Base-by-base conservation (phyloP, 2,797 vertebrate genomes). In the Xiphorhynchus erythropygius region DNA sequence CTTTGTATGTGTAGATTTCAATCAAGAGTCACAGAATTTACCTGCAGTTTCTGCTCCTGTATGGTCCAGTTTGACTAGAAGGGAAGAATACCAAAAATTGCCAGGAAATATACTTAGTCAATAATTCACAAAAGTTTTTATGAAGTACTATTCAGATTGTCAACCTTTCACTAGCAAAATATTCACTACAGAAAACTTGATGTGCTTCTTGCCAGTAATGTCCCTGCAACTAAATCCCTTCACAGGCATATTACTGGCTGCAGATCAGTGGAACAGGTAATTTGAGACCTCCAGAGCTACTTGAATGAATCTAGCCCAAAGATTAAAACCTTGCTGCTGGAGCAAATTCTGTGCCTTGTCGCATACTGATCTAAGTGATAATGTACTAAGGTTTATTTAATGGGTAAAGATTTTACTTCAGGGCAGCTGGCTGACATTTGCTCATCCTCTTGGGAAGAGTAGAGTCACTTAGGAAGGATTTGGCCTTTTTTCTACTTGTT, bases 391-490 rank as follows among this genome's bases (percentile, higher is more conserved):
- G 30, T 84, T 92, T 91, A 75, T 92, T 91, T 89, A 91, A 90
- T 88, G 80, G 84, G 74, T 82, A 81, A 94, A 85, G 57, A 94
- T 62, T 86, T 76, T 69, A 67, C 46, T 65, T 94, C 76, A 75
- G 71, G 76, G 77, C 46, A 88, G n/a, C 64, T 88, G 73, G 30
- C 84, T 97, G 92, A 89, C 62, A 92, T 94, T 91, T 96, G n/a
- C 39, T 93, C 44, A 77, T 84, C 18, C 35, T 74, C 57, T 81
- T 75, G 50, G 74, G 74, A 35, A 84, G 47, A 80, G 52, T 37
- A 71, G 47, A 89, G 59, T 63, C 7, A 25, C 94, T 89, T 95
- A 83, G 63, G 92, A 80, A 94, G 69, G 88, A 79, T 82, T 93
- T 96, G 68, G 74, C 39, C 23, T 92, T 96, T 96, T 57, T 91